Conservation (phyloP, 2,888 invertebrate species). For the Netelia melanura region DNA sequence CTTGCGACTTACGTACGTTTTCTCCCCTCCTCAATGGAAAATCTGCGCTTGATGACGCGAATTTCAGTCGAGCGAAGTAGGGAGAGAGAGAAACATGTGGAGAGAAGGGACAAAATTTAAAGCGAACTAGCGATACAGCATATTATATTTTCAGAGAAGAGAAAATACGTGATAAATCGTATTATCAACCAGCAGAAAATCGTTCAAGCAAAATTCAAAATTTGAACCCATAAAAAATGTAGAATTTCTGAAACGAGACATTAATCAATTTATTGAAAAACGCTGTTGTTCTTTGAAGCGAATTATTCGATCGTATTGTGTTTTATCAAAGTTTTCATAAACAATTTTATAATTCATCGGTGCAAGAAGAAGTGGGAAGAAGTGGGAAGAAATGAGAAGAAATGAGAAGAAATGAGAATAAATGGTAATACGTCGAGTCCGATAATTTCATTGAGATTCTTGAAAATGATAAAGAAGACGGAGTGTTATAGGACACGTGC, state of each 20-base stretch:
- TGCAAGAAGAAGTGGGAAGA: too few species aligned
- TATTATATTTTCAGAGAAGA: background rate
- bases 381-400: too few species aligned
- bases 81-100: background rate
- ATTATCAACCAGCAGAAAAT: background rate
- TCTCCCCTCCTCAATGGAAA: slow-evolving; percentile 1
- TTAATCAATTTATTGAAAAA: background rate
- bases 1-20: background rate
- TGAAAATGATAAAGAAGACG: too few species aligned
- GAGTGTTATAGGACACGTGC: background rate
- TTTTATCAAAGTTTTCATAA: too few species aligned
- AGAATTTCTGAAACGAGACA: background rate
- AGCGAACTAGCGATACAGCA: background rate
- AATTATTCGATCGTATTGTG: background rate
- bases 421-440: too few species aligned
- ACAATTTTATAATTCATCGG: too few species aligned
- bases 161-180: too few species aligned
- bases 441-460: too few species aligned
- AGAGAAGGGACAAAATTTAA: slow-evolving; percentile 12
- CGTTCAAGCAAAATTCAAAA: background rate
- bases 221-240: background rate
- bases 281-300: background rate
- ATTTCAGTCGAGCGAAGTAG: background rate
- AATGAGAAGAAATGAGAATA: too few species aligned
- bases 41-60: slow-evolving; percentile 25